These are phyloP conservation scores for Diachrysia chrysitis DNA, from an alignment of 2,888 invertebrate genomes.

Conservation along the genomic window DNA sequence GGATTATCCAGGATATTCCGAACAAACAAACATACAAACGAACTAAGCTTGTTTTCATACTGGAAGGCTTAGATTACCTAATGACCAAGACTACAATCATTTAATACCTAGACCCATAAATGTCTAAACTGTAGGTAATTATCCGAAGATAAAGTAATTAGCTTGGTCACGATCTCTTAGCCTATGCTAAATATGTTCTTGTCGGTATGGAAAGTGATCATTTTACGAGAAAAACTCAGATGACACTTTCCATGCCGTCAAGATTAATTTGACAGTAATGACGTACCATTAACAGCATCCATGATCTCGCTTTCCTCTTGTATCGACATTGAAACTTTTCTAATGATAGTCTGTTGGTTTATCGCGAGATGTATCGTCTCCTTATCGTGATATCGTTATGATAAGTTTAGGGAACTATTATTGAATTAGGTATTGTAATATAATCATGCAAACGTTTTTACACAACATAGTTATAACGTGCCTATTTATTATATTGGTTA, in stretches of 20 bases:
- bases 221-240: constrained; percentile 44
- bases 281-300: constrained; percentile 41
- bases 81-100: too few species aligned
- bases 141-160: background rate
- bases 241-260: constrained; percentile 65
- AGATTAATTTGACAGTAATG: constrained; percentile 57
- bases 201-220: constrained; percentile 56
- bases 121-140: too few species aligned
- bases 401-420: background rate
- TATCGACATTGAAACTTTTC: constrained; percentile 50
- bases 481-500: too few species aligned
- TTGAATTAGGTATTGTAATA: background rate
- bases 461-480: too few species aligned
- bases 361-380: constrained; percentile 21
- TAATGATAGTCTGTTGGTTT: constrained; percentile 37
- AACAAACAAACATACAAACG: background rate
- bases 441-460: too few species aligned
- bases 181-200: constrained; percentile 46
- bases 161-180: constrained; percentile 26
- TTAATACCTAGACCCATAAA: too few species aligned
- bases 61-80: background rate
- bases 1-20: too few species aligned
- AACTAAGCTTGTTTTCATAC: background rate
- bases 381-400: constrained; percentile 1
- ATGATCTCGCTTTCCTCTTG: constrained; percentile 46